Percentiles rank a stretch among this genome's conserved stretches.
phyloP scores from a whole-genome alignment of 1,140 invertebrate genomes.

The Bacillus rossius region DNA sequence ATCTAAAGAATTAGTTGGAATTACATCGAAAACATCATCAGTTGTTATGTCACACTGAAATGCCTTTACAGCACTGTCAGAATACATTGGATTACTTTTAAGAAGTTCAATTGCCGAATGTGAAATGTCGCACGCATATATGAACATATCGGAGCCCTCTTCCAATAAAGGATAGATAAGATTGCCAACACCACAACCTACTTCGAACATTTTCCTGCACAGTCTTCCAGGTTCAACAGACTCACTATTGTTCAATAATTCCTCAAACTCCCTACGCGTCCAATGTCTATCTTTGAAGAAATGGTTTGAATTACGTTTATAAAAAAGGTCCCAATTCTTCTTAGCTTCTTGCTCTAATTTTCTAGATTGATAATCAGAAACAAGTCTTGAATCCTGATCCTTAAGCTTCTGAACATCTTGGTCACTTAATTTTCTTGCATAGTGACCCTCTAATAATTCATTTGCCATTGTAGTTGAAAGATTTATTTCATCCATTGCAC shows the following conservation, averaged over 20 bases:
- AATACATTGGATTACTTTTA: slow-evolving; percentile 59
- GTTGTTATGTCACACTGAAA: slow-evolving; percentile 69
- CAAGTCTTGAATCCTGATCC: slow-evolving; percentile 62
- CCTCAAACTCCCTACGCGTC: slow-evolving; percentile 91
- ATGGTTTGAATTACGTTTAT: slow-evolving; percentile 84
- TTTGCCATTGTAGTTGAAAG: too few species aligned
- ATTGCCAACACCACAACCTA: slow-evolving; percentile 97
- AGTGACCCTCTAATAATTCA: too few species aligned
- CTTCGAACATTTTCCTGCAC: slow-evolving; percentile 61
- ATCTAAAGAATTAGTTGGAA: slow-evolving; percentile 52
- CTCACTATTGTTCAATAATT: slow-evolving; percentile 51
- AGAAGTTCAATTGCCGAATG: slow-evolving; percentile 84
- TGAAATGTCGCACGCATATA: slow-evolving; percentile 95
- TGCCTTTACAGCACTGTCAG: slow-evolving; percentile 58
- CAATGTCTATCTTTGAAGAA: slow-evolving; percentile 98
- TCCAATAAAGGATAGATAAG: slow-evolving; percentile 90
- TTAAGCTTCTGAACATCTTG: slow-evolving; percentile 55
- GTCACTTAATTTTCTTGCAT: slow-evolving; percentile 37
- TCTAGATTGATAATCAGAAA: slow-evolving; percentile 69
- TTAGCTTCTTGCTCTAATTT: slow-evolving; percentile 82
- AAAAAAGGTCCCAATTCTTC: slow-evolving; percentile 97
- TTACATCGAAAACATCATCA: slow-evolving; percentile 48
- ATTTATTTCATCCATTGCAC: too few species aligned
- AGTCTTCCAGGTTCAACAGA: slow-evolving; percentile 31
- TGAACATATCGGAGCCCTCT: slow-evolving; percentile 61